A percentile compares a stretch with the other conserved stretches of the same genome.
These are phyloP conservation scores for Antennarius maculatus DNA, from an alignment of 2,797 vertebrate genomes.

Conservation along the genomic window DNA sequence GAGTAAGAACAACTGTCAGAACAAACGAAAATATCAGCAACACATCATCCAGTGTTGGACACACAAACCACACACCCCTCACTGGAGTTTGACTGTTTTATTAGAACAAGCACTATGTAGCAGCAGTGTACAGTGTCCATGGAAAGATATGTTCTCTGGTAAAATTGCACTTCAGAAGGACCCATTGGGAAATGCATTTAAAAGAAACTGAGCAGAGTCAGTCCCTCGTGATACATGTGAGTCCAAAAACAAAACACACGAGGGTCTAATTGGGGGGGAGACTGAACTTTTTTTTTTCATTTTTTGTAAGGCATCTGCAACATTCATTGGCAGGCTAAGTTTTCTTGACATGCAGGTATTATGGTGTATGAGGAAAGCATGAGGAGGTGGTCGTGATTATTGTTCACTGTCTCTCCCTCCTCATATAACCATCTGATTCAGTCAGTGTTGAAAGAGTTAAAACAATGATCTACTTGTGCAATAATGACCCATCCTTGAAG, in stretches of 20 bases:
- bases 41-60: neutral
- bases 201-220: conserved; percentile 78
- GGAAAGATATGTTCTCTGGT: conserved; percentile 87
- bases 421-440: conserved; percentile 22
- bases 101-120: conserved; percentile 95
- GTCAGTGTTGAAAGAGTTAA: conserved; percentile 24
- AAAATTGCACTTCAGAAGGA: conserved; percentile 92
- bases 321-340: conserved; percentile 91
- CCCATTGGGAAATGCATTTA: conserved; percentile 83
- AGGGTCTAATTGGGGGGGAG: conserved; percentile 72
- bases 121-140: conserved; percentile 90
- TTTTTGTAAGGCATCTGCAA: conserved; percentile 89
- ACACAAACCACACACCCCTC: conserved; percentile 37
- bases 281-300: conserved; percentile 61
- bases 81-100: conserved; percentile 82
- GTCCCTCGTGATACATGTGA: conserved; percentile 80
- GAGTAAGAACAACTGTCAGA: too few species aligned
- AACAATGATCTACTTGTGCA: conserved; percentile 23
- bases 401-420: conserved; percentile 36
- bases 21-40: too few species aligned
- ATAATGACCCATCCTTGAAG: conserved; percentile 38
- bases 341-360: conserved; percentile 88
- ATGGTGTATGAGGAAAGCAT: conserved; percentile 62
- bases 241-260: conserved; percentile 56
- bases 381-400: conserved; percentile 25